A percentile compares a stretch with the other conserved stretches of the same genome.
These are phyloP conservation scores for Meda fulgida DNA, from an alignment of 2,797 vertebrate genomes.

Conservation along the genomic window DNA sequence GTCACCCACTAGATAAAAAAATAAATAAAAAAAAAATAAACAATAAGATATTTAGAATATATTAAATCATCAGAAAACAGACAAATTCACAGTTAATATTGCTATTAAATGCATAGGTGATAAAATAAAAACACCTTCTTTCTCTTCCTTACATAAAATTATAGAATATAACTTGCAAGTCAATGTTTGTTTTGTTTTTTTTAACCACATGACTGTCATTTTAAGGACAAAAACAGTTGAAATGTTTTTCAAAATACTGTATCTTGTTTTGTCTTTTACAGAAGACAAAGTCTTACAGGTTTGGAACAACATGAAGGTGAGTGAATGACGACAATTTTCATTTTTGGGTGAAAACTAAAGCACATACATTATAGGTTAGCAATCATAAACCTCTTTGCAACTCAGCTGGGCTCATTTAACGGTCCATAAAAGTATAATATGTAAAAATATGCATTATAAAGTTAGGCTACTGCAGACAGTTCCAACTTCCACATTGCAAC, in stretches of 20 bases:
- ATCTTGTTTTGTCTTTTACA: background rate
- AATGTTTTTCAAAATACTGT: background rate
- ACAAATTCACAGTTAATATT: background rate
- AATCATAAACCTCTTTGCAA: too few species aligned
- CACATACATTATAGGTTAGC: too few species aligned
- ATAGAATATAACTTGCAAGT: background rate
- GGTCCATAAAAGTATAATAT: background rate
- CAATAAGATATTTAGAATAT: background rate
- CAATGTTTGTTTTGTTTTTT: background rate
- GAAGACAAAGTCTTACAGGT: background rate
- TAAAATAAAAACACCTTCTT: background rate
- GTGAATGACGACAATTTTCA: background rate
- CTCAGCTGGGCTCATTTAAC: background rate
- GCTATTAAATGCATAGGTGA: background rate
- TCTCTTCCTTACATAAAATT: background rate
- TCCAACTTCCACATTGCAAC: background rate
- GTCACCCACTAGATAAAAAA: conserved; percentile 87
- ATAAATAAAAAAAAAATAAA: background rate
- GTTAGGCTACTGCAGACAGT: background rate
- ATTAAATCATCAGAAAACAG: background rate
- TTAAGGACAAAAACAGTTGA: background rate
- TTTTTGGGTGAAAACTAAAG: background rate
- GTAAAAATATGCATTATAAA: background rate
- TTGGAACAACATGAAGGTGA: background rate
- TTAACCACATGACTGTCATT: background rate